Evolutionary conservation across 2,888 invertebrate genomes (phyloP).

Genomic region (Hipparchia semele): DNA sequence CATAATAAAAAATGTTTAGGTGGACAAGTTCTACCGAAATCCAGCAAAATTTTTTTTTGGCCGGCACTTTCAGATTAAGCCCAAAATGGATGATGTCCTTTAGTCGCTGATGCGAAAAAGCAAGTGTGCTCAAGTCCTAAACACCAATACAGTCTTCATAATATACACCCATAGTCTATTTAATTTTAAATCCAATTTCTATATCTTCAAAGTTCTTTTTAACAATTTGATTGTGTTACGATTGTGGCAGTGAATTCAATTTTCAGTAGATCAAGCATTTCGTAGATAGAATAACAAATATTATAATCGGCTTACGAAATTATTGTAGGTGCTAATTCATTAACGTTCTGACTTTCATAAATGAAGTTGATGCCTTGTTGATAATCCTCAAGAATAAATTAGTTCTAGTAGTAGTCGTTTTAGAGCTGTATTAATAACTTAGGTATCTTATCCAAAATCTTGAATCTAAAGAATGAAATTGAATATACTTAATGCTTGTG

Average conservation of each 20-base stretch:
- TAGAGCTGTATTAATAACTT: too few species aligned
- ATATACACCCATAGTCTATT: slow-evolving; percentile 39
- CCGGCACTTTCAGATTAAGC: too few species aligned
- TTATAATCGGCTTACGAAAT: slow-evolving; percentile 47
- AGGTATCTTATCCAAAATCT: too few species aligned
- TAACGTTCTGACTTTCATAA: slow-evolving; percentile 52
- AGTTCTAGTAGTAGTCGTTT: too few species aligned
- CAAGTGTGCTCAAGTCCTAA: slow-evolving; percentile 39
- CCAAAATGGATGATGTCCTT: too few species aligned
- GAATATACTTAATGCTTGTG: too few species aligned
- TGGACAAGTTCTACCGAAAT: too few species aligned
- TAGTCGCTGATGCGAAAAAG: not conserved
- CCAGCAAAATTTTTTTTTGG: too few species aligned
- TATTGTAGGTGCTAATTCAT: slow-evolving; percentile 57
- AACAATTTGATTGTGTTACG: slow-evolving; percentile 31
- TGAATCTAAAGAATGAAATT: too few species aligned
- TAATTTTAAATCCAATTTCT: slow-evolving; percentile 50
- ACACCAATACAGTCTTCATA: slow-evolving; percentile 57
- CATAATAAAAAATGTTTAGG: too few species aligned
- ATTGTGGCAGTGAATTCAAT: slow-evolving; percentile 55
- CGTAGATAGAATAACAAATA: slow-evolving; percentile 54
- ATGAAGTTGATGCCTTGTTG: not conserved
- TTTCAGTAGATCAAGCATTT: slow-evolving; percentile 55
- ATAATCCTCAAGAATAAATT: too few species aligned
- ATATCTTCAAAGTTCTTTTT: slow-evolving; percentile 47